Evolutionary conservation across 2,113 vertebrate genomes (phyloP).

Genomic region (Dromas ardeola): DNA sequence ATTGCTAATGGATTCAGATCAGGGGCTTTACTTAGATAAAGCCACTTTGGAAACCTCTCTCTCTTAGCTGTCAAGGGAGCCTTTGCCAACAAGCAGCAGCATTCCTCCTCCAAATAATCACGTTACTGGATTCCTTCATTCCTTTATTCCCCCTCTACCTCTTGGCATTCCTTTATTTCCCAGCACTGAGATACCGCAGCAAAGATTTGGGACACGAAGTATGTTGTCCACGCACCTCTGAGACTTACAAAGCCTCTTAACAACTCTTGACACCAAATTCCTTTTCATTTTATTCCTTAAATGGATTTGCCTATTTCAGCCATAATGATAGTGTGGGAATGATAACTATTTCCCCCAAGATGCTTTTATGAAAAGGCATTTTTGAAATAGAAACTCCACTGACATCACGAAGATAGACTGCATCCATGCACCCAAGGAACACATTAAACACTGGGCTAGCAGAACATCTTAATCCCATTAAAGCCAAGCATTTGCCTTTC

Average conservation of each 20-base stretch:
- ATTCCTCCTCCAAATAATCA: background rate
- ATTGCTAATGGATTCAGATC: background rate
- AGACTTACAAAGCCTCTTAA: conserved; percentile 2
- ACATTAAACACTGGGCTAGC: background rate
- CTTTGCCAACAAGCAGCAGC: background rate
- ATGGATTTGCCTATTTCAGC: conserved; percentile 3
- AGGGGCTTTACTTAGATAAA: background rate
- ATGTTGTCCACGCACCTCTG: background rate
- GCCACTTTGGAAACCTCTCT: background rate
- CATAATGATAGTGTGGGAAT: conserved; percentile 29
- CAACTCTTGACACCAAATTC: background rate
- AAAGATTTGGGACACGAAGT: background rate
- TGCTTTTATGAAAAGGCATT: background rate
- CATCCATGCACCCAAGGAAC: background rate
- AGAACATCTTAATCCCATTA: background rate
- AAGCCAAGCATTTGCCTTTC: background rate
- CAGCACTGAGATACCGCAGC: background rate
- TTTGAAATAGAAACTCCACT: background rate
- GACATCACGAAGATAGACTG: background rate
- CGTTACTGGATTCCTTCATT: background rate
- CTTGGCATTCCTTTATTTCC: background rate
- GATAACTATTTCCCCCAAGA: conserved; percentile 26
- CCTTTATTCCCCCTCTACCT: background rate
- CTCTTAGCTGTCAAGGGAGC: background rate
- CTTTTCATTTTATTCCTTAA: conserved; percentile 41